A percentile compares a stretch with the other conserved stretches of the same genome.
These are phyloP conservation scores for Eueremaeus valkanovi DNA, from an alignment of 2,888 invertebrate genomes.

Conservation along the genomic window DNA sequence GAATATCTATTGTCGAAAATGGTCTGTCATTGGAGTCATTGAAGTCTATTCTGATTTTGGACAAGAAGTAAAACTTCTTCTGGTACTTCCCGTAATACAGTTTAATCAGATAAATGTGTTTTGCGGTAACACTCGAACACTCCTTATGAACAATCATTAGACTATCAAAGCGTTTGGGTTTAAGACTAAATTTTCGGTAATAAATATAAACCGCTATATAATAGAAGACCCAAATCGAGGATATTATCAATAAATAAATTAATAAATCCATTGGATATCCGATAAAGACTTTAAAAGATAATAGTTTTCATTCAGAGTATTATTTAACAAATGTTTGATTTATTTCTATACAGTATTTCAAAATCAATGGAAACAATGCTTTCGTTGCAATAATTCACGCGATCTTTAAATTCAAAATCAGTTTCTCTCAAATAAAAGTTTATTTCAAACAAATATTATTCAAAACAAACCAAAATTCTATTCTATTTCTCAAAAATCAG, in stretches of 20 bases:
- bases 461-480: too few relatives aligned
- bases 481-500: too few relatives aligned
- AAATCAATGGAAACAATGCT: too few relatives aligned
- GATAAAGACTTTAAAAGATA: too few relatives aligned
- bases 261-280: not conserved
- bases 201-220: not conserved
- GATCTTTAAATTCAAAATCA: not conserved
- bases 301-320: too few relatives aligned
- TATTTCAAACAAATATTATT: too few relatives aligned
- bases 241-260: not conserved
- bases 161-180: not conserved
- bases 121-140: not conserved
- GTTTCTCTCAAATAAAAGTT: not conserved
- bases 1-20: not conserved
- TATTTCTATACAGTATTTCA: too few relatives aligned
- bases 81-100: not conserved
- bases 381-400: too few relatives aligned
- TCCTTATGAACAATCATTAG: not conserved
- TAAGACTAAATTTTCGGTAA: not conserved
- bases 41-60: not conserved
- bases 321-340: too few relatives aligned
- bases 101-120: not conserved
- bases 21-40: not conserved
- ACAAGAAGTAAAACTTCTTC: not conserved
- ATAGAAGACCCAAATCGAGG: not conserved